These are phyloP conservation scores for Bombus fervidus DNA, from an alignment of 1,140 invertebrate species.

Conservation along the genomic window DNA sequence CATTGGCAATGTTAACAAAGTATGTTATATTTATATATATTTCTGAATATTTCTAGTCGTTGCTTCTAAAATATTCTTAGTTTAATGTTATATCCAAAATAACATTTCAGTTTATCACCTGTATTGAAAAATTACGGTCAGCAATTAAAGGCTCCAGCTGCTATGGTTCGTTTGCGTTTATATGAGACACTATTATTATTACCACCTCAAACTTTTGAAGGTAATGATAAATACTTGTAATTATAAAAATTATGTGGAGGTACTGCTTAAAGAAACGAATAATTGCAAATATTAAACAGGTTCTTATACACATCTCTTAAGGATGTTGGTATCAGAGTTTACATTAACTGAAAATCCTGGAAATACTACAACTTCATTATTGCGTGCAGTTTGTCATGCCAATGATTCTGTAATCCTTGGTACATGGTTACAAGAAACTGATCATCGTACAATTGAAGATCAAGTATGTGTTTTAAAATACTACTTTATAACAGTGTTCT, in stretches of 20 bases:
- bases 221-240: constrained; percentile 77
- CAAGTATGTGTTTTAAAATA: constrained; percentile 87
- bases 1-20: constrained; percentile 96
- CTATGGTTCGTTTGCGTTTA: constrained; percentile 94
- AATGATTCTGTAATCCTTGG: constrained; percentile 94
- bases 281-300: constrained; percentile 76
- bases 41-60: constrained; percentile 8
- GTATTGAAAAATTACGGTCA: constrained; percentile 96
- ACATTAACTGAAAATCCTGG: constrained; percentile 97
- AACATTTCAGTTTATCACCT: constrained; percentile 87
- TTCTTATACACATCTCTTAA: constrained; percentile 92
- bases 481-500: not conserved
- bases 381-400: constrained; percentile 93
- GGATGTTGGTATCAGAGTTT: constrained; percentile 98
- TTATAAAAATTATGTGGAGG: not conserved
- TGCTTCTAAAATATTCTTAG: constrained; percentile 10
- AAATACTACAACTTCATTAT: constrained; percentile 95
- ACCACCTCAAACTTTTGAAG: constrained; percentile 92
- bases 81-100: not conserved
- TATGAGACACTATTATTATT: constrained; percentile 95
- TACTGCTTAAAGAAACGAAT: constrained; percentile 16
- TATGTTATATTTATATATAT: constrained; percentile 82
- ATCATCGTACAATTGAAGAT: constrained; percentile 98
- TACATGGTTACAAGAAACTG: constrained; percentile 96
- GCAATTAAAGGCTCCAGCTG: constrained; percentile 95